Percentiles rank a stretch among this genome's conserved stretches.
Evolutionary conservation across 2,888 invertebrate genomes (phyloP).

Genomic region (Apotomis capreana): DNA sequence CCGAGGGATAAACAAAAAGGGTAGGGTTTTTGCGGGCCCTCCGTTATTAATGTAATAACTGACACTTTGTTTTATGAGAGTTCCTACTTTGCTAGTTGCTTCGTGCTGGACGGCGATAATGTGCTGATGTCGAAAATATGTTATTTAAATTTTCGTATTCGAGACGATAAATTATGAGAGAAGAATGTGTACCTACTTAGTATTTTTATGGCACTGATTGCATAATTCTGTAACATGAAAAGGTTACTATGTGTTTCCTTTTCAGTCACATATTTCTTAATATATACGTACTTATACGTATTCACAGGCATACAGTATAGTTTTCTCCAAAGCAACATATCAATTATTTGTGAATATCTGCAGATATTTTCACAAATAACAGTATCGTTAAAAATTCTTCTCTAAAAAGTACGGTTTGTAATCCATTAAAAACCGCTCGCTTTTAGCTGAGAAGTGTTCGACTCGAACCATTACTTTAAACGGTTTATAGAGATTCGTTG

Average conservation of each 20-base stretch:
- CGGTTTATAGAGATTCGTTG: constrained; percentile 1
- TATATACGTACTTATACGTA: no score
- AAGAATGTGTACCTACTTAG: background rate
- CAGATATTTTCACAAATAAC: no score
- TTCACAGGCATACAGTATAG: no score
- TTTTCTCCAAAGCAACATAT: no score
- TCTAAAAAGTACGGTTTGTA: background rate
- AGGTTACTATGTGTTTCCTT: no score
- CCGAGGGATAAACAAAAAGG: constrained; percentile 76
- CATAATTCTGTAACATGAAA: no score
- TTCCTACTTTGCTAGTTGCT: constrained; percentile 68
- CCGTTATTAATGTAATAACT: constrained; percentile 81
- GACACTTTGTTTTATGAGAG: constrained; percentile 81
- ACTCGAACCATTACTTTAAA: constrained; percentile 1
- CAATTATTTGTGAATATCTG: no score
- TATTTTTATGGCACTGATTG: no score
- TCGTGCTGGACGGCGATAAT: constrained; percentile 52
- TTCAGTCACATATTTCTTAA: no score
- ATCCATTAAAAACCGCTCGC: background rate
- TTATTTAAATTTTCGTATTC: constrained; percentile 4
- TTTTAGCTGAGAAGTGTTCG: background rate
- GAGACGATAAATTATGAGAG: background rate
- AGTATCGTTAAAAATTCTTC: no score
- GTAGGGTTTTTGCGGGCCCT: constrained; percentile 67
- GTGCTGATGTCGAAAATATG: constrained; percentile 32